Percentiles rank a stretch among this genome's conserved stretches.
phyloP scores from a whole-genome alignment of 2,113 vertebrate species.

The Notarius quadriscutis region DNA sequence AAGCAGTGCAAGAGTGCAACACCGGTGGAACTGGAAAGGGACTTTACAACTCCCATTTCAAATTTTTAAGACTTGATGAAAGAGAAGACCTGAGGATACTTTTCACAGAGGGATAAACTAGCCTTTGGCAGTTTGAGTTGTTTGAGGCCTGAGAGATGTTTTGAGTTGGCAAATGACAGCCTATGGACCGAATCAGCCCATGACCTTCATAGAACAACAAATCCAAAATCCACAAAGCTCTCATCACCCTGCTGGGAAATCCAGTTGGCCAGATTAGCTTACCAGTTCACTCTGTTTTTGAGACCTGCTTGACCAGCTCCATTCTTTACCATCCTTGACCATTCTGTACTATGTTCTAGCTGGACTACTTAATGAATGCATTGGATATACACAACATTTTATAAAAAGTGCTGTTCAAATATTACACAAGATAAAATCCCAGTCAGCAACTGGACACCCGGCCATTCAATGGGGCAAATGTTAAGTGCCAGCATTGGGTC shows the following conservation, averaged over 20 bases:
- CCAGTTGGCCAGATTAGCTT: not conserved
- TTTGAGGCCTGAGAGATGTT: not conserved
- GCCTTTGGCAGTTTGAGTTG: not conserved
- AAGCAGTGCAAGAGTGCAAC: slow-evolving; percentile 14
- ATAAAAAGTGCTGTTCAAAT: not conserved
- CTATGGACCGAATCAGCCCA: not conserved
- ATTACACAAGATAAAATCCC: not conserved
- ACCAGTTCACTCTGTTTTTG: not conserved
- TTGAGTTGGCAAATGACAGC: not conserved
- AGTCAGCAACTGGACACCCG: not conserved
- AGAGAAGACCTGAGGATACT: not conserved
- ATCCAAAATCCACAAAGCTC: not conserved
- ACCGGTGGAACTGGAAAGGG: not conserved
- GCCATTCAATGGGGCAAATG: not conserved
- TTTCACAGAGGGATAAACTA: not conserved
- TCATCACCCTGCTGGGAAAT: not conserved
- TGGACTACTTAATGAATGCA: not conserved
- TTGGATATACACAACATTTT: not conserved
- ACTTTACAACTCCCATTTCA: slow-evolving; percentile 22
- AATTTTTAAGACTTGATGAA: slow-evolving; percentile 10
- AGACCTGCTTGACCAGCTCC: not conserved
- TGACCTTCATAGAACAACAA: not conserved
- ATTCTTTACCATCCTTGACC: not conserved
- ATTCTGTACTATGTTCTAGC: not conserved
- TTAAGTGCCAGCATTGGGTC: not conserved